Percentiles rank a stretch among this genome's conserved stretches.
phyloP scores from a whole-genome alignment of 2,113 vertebrate species.

The Oxygymnocypris stewartii region DNA sequence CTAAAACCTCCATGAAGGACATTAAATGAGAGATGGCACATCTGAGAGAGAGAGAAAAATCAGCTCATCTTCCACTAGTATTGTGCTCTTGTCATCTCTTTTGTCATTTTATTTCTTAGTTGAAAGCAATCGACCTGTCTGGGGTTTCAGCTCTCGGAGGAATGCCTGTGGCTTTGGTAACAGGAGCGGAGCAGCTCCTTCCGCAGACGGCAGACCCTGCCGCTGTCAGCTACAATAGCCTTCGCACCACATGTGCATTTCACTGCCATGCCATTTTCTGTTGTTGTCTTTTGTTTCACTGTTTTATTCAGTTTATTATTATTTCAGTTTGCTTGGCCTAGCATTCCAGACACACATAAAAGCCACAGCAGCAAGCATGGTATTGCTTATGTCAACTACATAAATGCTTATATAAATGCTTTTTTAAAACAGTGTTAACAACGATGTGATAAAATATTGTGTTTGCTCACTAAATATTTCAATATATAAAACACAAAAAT shows the following conservation, averaged over 20 bases:
- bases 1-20: background rate
- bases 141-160: background rate
- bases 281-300: background rate
- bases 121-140: background rate
- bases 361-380: background rate
- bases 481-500: background rate
- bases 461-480: background rate
- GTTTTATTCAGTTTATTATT: background rate
- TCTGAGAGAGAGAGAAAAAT: constrained; percentile 43
- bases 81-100: background rate
- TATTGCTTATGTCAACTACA: background rate
- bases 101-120: background rate
- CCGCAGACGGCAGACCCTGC: background rate
- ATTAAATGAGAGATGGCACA: constrained; percentile 4
- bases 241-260: background rate
- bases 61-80: background rate
- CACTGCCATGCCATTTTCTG: no score
- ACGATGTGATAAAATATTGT: background rate
- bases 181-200: background rate
- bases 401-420: background rate
- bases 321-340: background rate
- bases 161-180: background rate
- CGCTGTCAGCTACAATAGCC: background rate
- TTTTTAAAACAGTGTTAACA: background rate
- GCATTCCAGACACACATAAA: background rate